These are phyloP conservation scores for Parambassis ranga DNA, from an alignment of 2,797 vertebrate species.

Conservation along the genomic window DNA sequence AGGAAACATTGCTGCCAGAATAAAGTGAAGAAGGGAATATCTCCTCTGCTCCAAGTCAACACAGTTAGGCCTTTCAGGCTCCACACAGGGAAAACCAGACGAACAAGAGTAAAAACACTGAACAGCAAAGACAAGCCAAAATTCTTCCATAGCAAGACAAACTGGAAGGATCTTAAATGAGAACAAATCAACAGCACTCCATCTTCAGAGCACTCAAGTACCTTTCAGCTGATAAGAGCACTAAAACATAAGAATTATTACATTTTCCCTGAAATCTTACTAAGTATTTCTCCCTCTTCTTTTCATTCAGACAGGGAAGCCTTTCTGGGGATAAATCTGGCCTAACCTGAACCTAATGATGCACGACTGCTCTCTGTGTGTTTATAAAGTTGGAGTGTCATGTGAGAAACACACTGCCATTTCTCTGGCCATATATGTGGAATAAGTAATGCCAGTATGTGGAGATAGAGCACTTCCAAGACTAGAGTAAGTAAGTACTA, in stretches of 20 bases:
- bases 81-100: not conserved
- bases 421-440: not conserved
- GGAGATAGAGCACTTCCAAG: not conserved
- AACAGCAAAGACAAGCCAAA: constrained; percentile 19
- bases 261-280: constrained; percentile 9
- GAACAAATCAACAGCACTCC: constrained; percentile 37
- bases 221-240: constrained; percentile 36
- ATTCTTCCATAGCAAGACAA: constrained; percentile 22
- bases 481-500: not conserved
- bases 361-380: constrained; percentile 1
- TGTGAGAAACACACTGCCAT: constrained; percentile 7
- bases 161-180: constrained; percentile 9
- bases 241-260: constrained; percentile 37
- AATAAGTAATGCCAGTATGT: not conserved
- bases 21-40: constrained; percentile 9
- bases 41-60: not conserved
- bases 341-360: not conserved
- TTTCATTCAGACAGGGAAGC: constrained; percentile 1
- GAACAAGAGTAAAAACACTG: constrained; percentile 13
- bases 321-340: not conserved
- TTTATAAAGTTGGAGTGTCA: constrained; percentile 9
- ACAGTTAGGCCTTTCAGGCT: not conserved
- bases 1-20: too few species aligned
- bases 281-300: not conserved
- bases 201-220: constrained; percentile 14